phyloP scores from a whole-genome alignment of 2,113 vertebrate species.

The Leptosomus discolor region DNA sequence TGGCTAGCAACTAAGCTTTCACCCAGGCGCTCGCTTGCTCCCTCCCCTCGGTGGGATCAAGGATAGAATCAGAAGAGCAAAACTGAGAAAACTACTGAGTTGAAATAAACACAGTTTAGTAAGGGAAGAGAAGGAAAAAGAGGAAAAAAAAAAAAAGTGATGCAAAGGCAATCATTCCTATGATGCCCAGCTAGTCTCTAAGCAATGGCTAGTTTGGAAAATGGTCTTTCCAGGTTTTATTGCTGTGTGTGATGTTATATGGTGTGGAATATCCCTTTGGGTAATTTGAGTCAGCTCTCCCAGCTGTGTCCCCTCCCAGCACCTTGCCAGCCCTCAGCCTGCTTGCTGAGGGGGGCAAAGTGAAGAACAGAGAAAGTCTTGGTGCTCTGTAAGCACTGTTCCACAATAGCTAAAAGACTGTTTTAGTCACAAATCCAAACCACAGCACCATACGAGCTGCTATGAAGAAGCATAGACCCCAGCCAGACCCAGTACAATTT shows the following conservation, averaged over 20 bases:
- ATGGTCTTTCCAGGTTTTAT: background rate
- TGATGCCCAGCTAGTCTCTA: background rate
- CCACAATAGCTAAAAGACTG: background rate
- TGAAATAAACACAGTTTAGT: background rate
- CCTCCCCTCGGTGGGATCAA: fast-evolving
- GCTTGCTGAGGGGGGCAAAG: background rate
- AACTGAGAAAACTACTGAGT: background rate
- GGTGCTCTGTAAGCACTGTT: background rate
- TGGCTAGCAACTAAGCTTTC: background rate
- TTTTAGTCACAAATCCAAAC: background rate
- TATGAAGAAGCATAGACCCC: background rate
- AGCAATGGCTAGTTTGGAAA: background rate
- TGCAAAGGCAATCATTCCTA: background rate
- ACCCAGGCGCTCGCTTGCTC: background rate
- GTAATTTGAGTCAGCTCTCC: background rate
- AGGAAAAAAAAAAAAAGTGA: too few relatives aligned
- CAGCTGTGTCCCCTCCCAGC: background rate
- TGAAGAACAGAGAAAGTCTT: background rate
- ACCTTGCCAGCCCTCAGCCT: background rate
- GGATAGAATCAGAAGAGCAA: background rate
- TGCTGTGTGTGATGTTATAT: background rate
- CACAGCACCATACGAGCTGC: background rate
- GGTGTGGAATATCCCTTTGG: background rate
- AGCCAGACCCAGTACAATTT: background rate
- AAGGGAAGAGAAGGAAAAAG: background rate